Evolutionary conservation across 2,113 vertebrate species (phyloP).

Genomic region (Psammodynastes pulverulentus): DNA sequence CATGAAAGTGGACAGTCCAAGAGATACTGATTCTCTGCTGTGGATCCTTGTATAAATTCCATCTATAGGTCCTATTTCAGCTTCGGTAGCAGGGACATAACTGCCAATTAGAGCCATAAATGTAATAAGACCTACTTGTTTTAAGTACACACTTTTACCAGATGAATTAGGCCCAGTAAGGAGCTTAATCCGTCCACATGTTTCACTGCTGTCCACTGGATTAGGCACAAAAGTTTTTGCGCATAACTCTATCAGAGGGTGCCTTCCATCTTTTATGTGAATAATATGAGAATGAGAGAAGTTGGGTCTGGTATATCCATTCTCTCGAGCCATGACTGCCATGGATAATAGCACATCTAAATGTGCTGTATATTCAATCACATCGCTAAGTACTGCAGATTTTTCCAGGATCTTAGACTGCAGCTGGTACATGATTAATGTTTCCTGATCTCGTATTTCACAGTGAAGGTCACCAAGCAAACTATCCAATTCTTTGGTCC

Average conservation of each 20-base stretch:
- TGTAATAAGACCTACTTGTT: slow-evolving; percentile 92
- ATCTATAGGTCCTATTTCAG: slow-evolving; percentile 87
- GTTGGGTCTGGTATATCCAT: slow-evolving; percentile 81
- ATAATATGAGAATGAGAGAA: slow-evolving; percentile 54
- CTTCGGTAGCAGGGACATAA: slow-evolving; percentile 88
- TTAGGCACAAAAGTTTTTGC: slow-evolving; percentile 90
- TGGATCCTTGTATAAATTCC: slow-evolving; percentile 94
- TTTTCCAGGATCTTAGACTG: slow-evolving; percentile 82
- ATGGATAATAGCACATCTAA: slow-evolving; percentile 91
- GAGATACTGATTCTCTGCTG: slow-evolving; percentile 90
- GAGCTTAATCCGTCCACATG: slow-evolving; percentile 81
- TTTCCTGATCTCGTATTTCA: slow-evolving; percentile 93
- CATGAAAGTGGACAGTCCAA: slow-evolving; percentile 96
- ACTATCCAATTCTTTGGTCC: slow-evolving; percentile 87
- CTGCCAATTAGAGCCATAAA: slow-evolving; percentile 97
- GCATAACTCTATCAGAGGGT: slow-evolving; percentile 91
- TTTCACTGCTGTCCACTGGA: slow-evolving; percentile 75
- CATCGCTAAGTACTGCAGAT: slow-evolving; percentile 77
- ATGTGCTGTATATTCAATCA: slow-evolving; percentile 84
- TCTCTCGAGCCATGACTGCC: slow-evolving; percentile 84
- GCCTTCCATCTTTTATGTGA: slow-evolving; percentile 75
- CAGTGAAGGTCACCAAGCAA: slow-evolving; percentile 90
- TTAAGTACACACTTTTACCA: slow-evolving; percentile 94
- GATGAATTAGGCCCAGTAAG: slow-evolving; percentile 96
- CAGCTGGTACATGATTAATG: slow-evolving; percentile 86